Conservation (phyloP, 1,140 invertebrate genomes). For the Cotesia vestalis region DNA sequence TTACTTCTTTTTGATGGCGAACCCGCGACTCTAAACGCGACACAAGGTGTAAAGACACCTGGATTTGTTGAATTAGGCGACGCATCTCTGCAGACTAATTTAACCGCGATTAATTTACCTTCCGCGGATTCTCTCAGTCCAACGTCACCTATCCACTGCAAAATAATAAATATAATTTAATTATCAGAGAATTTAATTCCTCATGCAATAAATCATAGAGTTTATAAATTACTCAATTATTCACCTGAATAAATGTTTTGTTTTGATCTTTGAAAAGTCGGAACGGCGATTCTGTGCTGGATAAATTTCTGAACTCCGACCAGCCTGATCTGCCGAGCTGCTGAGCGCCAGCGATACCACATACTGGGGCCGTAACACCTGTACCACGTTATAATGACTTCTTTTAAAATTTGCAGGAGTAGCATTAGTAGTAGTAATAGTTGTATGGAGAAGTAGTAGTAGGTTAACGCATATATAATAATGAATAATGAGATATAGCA, state of each 20-base stretch:
- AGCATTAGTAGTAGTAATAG: too few species aligned
- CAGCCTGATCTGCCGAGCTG: constrained; percentile 81
- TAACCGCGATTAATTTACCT: constrained; percentile 80
- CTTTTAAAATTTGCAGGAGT: too few species aligned
- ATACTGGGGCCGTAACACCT: constrained; percentile 82
- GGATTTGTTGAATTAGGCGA: constrained; percentile 65
- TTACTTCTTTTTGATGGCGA: constrained; percentile 78
- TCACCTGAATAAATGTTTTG: constrained; percentile 79
- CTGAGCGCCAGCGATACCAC: constrained; percentile 84
- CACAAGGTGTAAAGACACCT: constrained; percentile 80
- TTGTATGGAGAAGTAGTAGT: neutral
- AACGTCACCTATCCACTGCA: constrained; percentile 83
- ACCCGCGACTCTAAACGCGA: constrained; percentile 84
- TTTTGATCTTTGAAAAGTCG: constrained; percentile 81
- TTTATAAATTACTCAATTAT: constrained; percentile 13
- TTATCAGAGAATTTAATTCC: constrained; percentile 11
- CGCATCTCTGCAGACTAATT: constrained; percentile 81
- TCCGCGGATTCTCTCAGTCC: constrained; percentile 77
- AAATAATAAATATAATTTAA: constrained; percentile 41
- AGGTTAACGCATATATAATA: constrained; percentile 21
- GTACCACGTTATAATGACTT: constrained; percentile 28
- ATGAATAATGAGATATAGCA: constrained; percentile 13
- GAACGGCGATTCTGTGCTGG: constrained; percentile 81
- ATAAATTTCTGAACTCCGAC: constrained; percentile 77
- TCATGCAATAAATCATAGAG: neutral